Evolutionary conservation across 1,140 invertebrate genomes (phyloP).

Genomic region (Aphelinus certus): DNA sequence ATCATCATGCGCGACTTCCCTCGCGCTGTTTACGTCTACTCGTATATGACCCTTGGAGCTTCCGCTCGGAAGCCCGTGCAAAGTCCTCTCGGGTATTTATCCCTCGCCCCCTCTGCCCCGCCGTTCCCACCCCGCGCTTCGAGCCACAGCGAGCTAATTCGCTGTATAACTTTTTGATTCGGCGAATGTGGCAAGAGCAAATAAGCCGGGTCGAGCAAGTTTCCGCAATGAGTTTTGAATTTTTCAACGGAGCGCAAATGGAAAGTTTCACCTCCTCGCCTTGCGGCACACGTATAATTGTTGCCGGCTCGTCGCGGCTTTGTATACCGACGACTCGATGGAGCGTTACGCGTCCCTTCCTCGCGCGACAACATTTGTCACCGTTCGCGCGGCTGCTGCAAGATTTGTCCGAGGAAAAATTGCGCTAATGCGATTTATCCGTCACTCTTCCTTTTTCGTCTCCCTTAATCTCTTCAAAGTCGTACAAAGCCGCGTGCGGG

Average conservation of each 20-base stretch:
- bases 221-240: conserved; percentile 36
- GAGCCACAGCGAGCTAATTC: conserved; percentile 30
- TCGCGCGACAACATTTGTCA: neutral
- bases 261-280: conserved; percentile 18
- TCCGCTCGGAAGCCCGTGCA: conserved; percentile 10
- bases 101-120: neutral
- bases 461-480: conserved; percentile 24
- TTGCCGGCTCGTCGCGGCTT: neutral
- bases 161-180: conserved; percentile 33
- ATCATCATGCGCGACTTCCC: too few species aligned
- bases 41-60: conserved; percentile 8
- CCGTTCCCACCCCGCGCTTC: conserved; percentile 9
- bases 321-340: conserved; percentile 3
- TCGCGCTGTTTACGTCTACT: too few species aligned
- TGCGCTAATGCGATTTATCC: conserved; percentile 3
- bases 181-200: conserved; percentile 3
- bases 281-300: conserved; percentile 20
- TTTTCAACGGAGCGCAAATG: conserved; percentile 22
- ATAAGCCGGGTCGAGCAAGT: neutral
- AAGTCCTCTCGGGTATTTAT: conserved; percentile 31
- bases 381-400: neutral
- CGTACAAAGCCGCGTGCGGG: conserved; percentile 4
- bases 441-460: neutral
- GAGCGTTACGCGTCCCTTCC: conserved; percentile 1
- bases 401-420: conserved; percentile 1